Base-by-base conservation (phyloP, 92 coral and sea anemone genomes). In the Pocillopora meandrina region DNA sequence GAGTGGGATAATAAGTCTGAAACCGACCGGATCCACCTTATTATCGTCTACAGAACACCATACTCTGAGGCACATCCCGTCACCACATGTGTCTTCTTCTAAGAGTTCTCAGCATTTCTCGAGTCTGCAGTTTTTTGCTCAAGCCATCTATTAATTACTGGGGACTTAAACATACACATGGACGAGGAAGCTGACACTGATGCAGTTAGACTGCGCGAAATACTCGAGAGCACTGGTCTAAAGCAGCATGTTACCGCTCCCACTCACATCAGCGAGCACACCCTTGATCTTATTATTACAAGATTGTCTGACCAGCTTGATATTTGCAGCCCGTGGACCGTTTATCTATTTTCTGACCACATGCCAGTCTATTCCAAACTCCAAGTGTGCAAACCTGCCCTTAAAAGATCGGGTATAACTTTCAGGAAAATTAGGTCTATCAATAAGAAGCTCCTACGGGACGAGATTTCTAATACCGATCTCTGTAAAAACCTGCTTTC, bases 191-290 rank as follows among this genome's bases (percentile, higher is more conserved):
- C 79, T 66, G 93, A 82, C 65, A 55, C 72, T 60, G 90, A 90
- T 86, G 93, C 90, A 21, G 33, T 68, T 34, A 81, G 70, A 81
- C 61, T 89, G 26, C 84, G 20, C 23, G 90, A 72, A 49, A 85
- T 82, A 60, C 90, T 90, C 26, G 88, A 90, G 81, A 90, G 90
- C 61, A 72, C 82, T 34, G 90, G 90, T 89, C 86, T 23, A 23
- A 23, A 23, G 26, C 26, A 23, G 26, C 26, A 23, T 23, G 26
- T 23, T 23, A 23, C 26, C 26, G 26, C 26, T 23, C 26, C 26
- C 26, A 23, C 26, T 23, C 26, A 23, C 26, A 23, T 23, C 26
- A 55, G 86, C 61, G 71, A 70, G 12, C 89, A 89, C 74, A 86
- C 90, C 68, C 86, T 90, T 23, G 92, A 90, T 72, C 92, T 35